Evolutionary conservation across 1,140 invertebrate genomes (phyloP), one percentile per base, ranked within the genome.

Genomic region (Odontomachus brunneus): DNA sequence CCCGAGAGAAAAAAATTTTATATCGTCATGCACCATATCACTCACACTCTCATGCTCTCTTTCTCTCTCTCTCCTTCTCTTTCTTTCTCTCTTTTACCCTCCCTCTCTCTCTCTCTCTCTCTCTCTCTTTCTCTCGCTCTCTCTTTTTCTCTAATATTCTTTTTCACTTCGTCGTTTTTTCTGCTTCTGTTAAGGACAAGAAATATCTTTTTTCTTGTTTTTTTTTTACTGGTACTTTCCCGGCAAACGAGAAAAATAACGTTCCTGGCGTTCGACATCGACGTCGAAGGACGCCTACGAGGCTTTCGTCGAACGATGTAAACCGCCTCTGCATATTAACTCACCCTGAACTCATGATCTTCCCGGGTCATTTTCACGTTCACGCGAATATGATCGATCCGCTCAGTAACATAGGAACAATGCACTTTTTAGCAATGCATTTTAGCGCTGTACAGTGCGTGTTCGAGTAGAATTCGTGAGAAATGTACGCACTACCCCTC

Each of bases 1-100:
- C 71, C 81, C 75, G 74, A 83, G 74, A 88, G 65, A 85, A 89
- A 71, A 85, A 82, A 62, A 81, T 66, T 55, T 29, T 80, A 38
- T 59, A 80, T 44, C 44, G 22, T 59, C 75, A 69, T 55, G 51
- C 24, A 82, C 48, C 33, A 24, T 63, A 83, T 49, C 53, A 74
- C 55, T 59, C 73, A 60, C 53, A 66, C 74, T 33, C 33, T 7
- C 24, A 67, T 55, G 51, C 33, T 63, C 49, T 51, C 33, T 67
- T 53, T 87, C 22, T 73, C 72, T 82, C 26, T 72, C 65, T 76
- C 53, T 62, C 51, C 67, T 22, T 44, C 5, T 65, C 53, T 19
- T 19, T 73, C 65, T 26, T 24, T 66, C 38, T 72, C 78, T 60
- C 67, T 33, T 75, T 81, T 24, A 62, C 62, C 48, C 33, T 72